A percentile compares a stretch with the other conserved stretches of the same genome.
Evolutionary conservation across 2,113 vertebrate genomes (phyloP).

Genomic region (Oplegnathus fasciatus): DNA sequence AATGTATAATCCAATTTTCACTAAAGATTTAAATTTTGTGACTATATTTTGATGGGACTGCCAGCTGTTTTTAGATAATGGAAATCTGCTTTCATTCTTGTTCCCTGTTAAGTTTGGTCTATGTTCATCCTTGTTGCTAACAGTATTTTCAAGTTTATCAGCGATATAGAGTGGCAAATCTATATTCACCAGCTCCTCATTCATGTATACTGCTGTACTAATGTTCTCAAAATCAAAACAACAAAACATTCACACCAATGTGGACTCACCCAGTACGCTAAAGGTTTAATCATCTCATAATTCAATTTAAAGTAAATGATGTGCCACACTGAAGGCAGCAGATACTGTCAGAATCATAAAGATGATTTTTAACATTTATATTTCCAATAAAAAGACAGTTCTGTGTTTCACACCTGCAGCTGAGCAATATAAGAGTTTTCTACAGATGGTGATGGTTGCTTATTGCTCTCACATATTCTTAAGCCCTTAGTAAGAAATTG

Average conservation of each 20-base stretch:
- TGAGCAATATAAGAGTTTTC: background rate
- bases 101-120: no score
- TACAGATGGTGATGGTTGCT: background rate
- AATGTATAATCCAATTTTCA: background rate
- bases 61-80: background rate
- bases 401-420: background rate
- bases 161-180: background rate
- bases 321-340: background rate
- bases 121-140: no score
- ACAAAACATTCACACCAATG: background rate
- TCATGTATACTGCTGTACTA: no score
- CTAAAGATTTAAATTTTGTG: background rate
- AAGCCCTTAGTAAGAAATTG: background rate
- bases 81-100: background rate
- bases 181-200: background rate
- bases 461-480: background rate
- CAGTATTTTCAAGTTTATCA: no score
- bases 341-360: background rate
- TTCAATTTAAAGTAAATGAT: background rate
- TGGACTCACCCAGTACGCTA: background rate
- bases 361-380: background rate
- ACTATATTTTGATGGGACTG: background rate
- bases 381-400: background rate
- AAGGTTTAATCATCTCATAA: background rate
- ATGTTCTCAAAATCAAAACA: background rate